Evolutionary conservation across 2,888 invertebrate genomes (phyloP), one percentile per base, ranked within the genome.

Genomic region (Ceraclea dissimilis): DNA sequence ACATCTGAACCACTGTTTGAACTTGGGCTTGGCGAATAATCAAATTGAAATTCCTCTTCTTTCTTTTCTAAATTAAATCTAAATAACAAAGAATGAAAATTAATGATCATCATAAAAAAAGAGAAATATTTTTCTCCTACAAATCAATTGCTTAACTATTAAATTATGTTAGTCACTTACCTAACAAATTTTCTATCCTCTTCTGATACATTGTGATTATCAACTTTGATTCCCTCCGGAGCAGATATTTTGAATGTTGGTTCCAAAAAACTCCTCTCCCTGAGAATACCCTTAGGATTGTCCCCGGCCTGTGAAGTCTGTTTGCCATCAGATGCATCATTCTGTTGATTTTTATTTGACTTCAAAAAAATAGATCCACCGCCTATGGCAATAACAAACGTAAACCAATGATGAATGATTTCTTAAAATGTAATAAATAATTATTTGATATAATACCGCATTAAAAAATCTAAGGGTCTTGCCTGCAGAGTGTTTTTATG

Each of bases 141-240:
- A n/a, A n/a, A 26, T 39, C 16, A 39, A 8, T 39, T 39, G 13
- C 2, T 13, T 39, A 8, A 39, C 13, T 39, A 39, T 39, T 39
- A n/a, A 39, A 8, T n/a, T n/a, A n/a, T n/a, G n/a, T n/a, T n/a
- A n/a, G n/a, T n/a, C 2, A 39, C 62, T 60, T 61, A 76, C 78
- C 78, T 70, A 1, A 90, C 89, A 67, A 86, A 88, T 67, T 90
- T 90, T 58, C 83, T 83, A 57, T 89, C 85, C 33, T 86, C 89
- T 59, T 90, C 90, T 58, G 80, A 77, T 63, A 79, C 72, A 43
- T 75, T 65, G 48, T 70, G 67, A 58, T 63, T 59, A 21, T 54
- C 59, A 6, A 50, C 46, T 16, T 54, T 58, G 13, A 48, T 34
- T 8, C 52, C 51, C 33, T 60, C 55, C 22, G 49, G 56, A 21